phyloP scores from a whole-genome alignment of 2,113 vertebrate genomes.

The Dasyprocta punctata region DNA sequence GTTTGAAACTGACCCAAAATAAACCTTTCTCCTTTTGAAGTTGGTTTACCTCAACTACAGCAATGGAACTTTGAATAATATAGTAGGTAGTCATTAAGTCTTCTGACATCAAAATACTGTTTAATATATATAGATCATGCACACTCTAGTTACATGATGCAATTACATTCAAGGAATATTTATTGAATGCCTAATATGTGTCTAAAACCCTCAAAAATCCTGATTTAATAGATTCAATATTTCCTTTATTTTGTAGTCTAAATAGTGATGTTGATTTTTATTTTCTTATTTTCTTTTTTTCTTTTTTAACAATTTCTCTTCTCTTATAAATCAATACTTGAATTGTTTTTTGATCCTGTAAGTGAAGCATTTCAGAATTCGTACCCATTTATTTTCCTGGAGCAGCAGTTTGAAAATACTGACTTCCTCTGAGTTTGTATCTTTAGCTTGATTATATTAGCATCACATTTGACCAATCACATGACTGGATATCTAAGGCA shows the following conservation, averaged over 20 bases:
- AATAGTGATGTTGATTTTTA: neutral
- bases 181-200: neutral
- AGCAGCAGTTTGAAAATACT: neutral
- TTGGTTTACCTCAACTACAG: neutral
- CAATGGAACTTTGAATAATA: neutral
- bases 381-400: neutral
- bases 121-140: constrained; percentile 7
- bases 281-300: neutral
- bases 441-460: neutral
- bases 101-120: neutral
- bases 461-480: neutral
- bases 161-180: neutral
- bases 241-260: neutral
- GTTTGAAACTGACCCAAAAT: neutral
- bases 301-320: neutral
- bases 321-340: neutral
- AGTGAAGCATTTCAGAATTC: neutral
- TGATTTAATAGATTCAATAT: neutral
- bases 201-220: neutral
- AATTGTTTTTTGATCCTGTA: neutral
- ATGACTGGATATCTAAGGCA: neutral
- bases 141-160: neutral
- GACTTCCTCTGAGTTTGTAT: neutral
- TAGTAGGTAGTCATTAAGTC: neutral
- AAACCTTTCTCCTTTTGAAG: neutral